Conservation (phyloP, 2,888 invertebrate genomes). For the Sphecodes monilicornis region DNA sequence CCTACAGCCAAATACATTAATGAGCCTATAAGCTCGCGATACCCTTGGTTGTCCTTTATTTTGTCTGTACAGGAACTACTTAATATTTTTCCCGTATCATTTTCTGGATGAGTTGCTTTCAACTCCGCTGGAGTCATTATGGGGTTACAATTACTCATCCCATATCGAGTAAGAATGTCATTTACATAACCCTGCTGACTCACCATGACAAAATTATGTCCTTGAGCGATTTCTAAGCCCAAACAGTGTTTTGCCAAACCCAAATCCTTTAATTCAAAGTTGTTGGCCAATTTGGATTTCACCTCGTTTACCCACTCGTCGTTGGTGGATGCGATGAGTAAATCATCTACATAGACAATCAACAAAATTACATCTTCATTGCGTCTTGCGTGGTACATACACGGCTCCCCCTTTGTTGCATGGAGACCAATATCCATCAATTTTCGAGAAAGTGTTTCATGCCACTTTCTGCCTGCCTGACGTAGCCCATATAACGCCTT, state of each 20-base stretch:
- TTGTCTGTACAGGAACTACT: not conserved
- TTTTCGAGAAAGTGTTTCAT: not conserved
- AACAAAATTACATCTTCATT: conserved; percentile 1
- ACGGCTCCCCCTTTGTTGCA: not conserved
- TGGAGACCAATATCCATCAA: not conserved
- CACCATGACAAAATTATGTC: not conserved
- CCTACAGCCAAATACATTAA: conserved; percentile 1
- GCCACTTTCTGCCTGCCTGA: conserved; percentile 1
- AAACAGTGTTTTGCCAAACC: not conserved
- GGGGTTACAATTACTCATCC: not conserved
- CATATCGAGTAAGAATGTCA: not conserved
- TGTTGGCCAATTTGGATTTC: not conserved
- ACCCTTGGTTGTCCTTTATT: not conserved
- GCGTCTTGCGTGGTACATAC: not conserved
- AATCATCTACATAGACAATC: not conserved
- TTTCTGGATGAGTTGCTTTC: not conserved
- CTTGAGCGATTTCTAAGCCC: not conserved
- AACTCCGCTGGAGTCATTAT: conserved; percentile 10
- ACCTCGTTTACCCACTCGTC: not conserved
- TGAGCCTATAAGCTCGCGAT: conserved; percentile 3
- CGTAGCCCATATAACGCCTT: not conserved
- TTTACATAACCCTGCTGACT: not conserved
- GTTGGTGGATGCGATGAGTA: conserved; percentile 1
- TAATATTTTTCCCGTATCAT: not conserved
- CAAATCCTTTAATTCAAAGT: not conserved